A percentile compares a stretch with the other conserved stretches of the same genome.
phyloP scores from a whole-genome alignment of 1,140 invertebrate genomes.

The Zaprionus capensis region DNA sequence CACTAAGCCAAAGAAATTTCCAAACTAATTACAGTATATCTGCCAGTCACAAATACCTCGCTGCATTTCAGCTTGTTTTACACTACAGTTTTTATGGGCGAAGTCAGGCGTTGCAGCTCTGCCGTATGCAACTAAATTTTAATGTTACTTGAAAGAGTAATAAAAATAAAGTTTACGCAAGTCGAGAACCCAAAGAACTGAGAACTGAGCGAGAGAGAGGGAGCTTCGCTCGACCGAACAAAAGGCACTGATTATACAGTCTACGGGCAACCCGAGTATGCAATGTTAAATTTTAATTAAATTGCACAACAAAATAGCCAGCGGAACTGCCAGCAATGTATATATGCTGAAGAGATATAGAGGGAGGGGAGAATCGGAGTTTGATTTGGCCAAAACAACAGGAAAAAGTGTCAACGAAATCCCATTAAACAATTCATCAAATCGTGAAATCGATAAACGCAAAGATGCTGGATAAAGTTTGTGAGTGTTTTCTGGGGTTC shows the following conservation, averaged over 20 bases:
- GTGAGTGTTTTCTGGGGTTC: neutral
- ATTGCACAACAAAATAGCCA: slow-evolving; percentile 51
- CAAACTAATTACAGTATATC: neutral
- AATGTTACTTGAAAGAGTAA: slow-evolving; percentile 82
- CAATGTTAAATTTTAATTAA: slow-evolving; percentile 78
- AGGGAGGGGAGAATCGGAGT: neutral
- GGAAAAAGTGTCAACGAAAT: slow-evolving; percentile 64
- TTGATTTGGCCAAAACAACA: slow-evolving; percentile 4
- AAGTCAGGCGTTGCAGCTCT: slow-evolving; percentile 18
- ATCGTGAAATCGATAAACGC: slow-evolving; percentile 64
- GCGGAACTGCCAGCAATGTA: neutral
- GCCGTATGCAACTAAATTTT: slow-evolving; percentile 78
- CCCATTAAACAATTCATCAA: slow-evolving; percentile 67
- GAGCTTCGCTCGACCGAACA: slow-evolving; percentile 30
- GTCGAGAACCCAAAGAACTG: slow-evolving; percentile 55
- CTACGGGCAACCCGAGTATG: slow-evolving; percentile 47
- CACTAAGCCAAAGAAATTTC: neutral
- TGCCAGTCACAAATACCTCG: neutral
- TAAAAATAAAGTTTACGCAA: slow-evolving; percentile 80
- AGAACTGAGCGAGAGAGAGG: neutral
- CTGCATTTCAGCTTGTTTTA: slow-evolving; percentile 6
- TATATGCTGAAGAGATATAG: neutral
- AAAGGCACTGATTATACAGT: slow-evolving; percentile 66
- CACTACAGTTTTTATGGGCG: slow-evolving; percentile 50
- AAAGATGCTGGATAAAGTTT: slow-evolving; percentile 35